phyloP scores from a whole-genome alignment of 2,888 invertebrate species.

The Ectemnius continuus region DNA sequence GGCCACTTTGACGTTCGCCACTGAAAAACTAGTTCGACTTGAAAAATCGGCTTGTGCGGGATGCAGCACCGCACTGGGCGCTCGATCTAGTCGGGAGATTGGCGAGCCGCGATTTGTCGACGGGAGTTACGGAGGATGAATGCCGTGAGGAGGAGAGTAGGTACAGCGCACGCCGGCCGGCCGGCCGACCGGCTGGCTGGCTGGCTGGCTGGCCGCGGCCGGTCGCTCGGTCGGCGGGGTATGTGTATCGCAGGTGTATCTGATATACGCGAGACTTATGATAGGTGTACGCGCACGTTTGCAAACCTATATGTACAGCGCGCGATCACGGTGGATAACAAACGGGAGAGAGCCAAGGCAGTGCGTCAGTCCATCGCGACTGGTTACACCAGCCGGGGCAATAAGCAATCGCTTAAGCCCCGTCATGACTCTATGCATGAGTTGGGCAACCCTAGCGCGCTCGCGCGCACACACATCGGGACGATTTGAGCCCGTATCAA shows the following conservation, averaged over 20 bases:
- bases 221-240: background rate
- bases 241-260: constrained; percentile 3
- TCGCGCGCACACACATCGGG: constrained; percentile 30
- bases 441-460: constrained; percentile 58
- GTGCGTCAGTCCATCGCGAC: constrained; percentile 59
- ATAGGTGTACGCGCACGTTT: constrained; percentile 9
- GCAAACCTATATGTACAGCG: constrained; percentile 24
- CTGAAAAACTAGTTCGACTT: constrained; percentile 32
- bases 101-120: no score
- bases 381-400: constrained; percentile 61
- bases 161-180: no score
- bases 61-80: background rate
- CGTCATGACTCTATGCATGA: constrained; percentile 73
- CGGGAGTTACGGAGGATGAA: no score
- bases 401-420: constrained; percentile 66
- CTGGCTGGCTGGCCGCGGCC: background rate
- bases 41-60: constrained; percentile 32
- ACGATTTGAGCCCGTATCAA: constrained; percentile 46
- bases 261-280: constrained; percentile 5
- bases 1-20: constrained; percentile 35
- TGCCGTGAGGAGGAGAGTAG: no score
- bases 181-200: no score
- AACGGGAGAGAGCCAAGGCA: constrained; percentile 57
- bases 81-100: constrained; percentile 13
- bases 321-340: constrained; percentile 48